Percentiles rank a stretch among this genome's conserved stretches.
phyloP scores from a whole-genome alignment of 2,113 vertebrate genomes.

The Microtus montanus region DNA sequence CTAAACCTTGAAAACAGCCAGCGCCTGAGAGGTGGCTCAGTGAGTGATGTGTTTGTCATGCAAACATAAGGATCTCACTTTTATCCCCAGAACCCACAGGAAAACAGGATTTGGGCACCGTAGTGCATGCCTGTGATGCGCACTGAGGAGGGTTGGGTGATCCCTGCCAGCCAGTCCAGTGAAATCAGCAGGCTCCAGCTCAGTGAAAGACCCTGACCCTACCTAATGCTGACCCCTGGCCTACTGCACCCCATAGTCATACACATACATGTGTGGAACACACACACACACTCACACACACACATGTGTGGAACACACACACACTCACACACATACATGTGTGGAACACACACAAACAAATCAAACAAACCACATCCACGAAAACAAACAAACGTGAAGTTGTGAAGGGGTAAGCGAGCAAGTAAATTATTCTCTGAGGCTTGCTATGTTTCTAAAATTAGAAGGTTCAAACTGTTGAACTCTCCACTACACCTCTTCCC shows the following conservation, averaged over 20 bases:
- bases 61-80: background rate
- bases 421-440: background rate
- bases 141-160: background rate
- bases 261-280: background rate
- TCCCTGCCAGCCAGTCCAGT: background rate
- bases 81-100: background rate
- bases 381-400: background rate
- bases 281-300: no score
- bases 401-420: background rate
- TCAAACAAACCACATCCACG: background rate
- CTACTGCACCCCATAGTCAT: background rate
- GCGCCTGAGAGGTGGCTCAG: background rate
- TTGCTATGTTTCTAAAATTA: constrained; percentile 17
- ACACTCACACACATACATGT: no score
- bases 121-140: background rate
- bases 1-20: background rate
- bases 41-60: background rate
- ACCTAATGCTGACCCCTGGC: background rate
- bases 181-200: background rate
- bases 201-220: background rate
- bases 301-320: background rate
- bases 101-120: background rate
- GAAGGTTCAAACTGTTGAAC: background rate
- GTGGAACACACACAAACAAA: background rate
- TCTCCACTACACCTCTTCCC: background rate